Conservation (phyloP, 2,113 vertebrate genomes). For the Python bivittatus region DNA sequence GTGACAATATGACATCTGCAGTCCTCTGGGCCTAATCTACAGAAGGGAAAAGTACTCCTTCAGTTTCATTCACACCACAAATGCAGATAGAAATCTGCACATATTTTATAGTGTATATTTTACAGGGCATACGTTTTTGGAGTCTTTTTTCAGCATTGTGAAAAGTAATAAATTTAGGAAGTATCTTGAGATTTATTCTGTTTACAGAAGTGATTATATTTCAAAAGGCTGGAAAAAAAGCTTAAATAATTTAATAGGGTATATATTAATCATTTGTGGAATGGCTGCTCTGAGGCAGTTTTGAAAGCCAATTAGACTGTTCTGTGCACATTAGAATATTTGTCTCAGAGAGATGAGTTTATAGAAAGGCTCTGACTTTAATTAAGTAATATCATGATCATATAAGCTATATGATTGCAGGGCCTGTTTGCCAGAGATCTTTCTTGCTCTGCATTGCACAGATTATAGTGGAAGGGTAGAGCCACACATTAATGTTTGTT, state of each 20-base stretch:
- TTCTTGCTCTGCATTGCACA: constrained; percentile 25
- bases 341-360: constrained; percentile 28
- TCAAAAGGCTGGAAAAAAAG: constrained; percentile 28
- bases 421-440: constrained; percentile 7
- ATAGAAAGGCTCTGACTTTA: constrained; percentile 14
- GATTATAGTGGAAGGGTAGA: background rate
- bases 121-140: background rate
- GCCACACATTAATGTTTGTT: background rate
- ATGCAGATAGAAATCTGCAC: accelerated
- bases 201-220: constrained; percentile 40
- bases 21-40: background rate
- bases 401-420: background rate
- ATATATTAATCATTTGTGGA: constrained; percentile 1
- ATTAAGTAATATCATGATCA: constrained; percentile 30
- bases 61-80: background rate
- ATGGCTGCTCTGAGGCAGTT: constrained; percentile 23
- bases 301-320: constrained; percentile 22
- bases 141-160: background rate
- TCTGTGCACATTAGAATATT: constrained; percentile 23
- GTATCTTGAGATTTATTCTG: constrained; percentile 3
- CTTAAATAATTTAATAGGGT: constrained; percentile 30
- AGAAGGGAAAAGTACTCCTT: background rate
- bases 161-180: constrained; percentile 13
- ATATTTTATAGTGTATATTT: constrained; percentile 4
- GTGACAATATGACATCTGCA: accelerated